Base-by-base conservation (phyloP, 2,113 vertebrate species). In the Sebastes fasciatus region DNA sequence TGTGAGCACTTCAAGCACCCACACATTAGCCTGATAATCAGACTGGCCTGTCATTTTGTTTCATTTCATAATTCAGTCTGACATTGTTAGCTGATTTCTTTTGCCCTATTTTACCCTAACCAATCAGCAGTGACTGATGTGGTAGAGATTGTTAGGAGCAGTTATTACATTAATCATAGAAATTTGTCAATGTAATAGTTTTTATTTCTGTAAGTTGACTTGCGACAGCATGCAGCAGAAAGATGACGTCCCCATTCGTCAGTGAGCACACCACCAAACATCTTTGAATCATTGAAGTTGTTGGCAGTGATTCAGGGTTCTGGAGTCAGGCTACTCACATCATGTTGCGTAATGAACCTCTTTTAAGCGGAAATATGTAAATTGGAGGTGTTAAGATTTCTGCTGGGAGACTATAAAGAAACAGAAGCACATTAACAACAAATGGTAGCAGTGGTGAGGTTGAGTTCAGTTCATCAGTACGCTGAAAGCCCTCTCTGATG, bases 381-480 rank as follows among this genome's bases (percentile, higher is more conserved):
- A 26, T 12, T 63, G n/a, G 45, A 74, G 62, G 21, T 60, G 54
- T 55, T 69, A 19, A 11, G 34, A 74, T 26, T 57, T 67, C n/a
- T 48, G 40, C 54, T 55, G 3, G 19, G 61, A 73, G 61, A 58
- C 34, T 19, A 19, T 55, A 48, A 55, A 61, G 73, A 66, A 75
- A 12, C 51, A 45, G 11, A 34, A 54, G 80, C 51, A 79, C 52
- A 74, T 65, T 52, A 52, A 57, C 13, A 54, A 17, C 60, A 71
- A 71, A 70, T 10, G 71, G 63, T 43, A 61, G 64, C 10, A 52
- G 60, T 21, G 12, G 46, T 8, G 13, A 80, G 72, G 57, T 42
- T 43, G n/a, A 66, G 65, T 76, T 79, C 42, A 61, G 60, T 61
- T 66, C 65, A 70, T 75, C 52, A 21, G 46, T 9, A 49, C 1